Percentiles rank a stretch among this genome's conserved stretches.
phyloP scores from a whole-genome alignment of 1,140 invertebrate genomes.

The Bombus impatiens region DNA sequence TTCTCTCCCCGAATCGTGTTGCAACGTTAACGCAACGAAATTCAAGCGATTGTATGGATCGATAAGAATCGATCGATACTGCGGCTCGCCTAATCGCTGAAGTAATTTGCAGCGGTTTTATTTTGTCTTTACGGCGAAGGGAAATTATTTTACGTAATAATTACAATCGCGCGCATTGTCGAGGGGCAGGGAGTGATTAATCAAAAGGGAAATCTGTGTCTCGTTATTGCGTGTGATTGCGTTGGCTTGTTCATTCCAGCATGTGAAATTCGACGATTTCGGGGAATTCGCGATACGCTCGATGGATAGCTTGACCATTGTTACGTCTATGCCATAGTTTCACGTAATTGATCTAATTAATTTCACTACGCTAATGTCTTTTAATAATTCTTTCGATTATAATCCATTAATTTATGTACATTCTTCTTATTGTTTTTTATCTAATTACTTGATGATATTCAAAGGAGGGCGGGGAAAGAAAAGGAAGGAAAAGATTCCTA shows the following conservation, averaged over 20 bases:
- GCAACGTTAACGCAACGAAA: background rate
- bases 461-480: too few relatives aligned
- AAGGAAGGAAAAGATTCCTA: slow-evolving; percentile 3
- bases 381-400: background rate
- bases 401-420: background rate
- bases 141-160: slow-evolving; percentile 5
- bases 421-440: background rate
- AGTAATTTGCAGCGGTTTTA: background rate
- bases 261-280: background rate
- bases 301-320: too few relatives aligned
- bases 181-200: background rate
- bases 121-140: background rate
- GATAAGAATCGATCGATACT: slow-evolving; percentile 2
- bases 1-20: too few relatives aligned
- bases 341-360: background rate
- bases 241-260: background rate
- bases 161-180: background rate
- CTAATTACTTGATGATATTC: background rate
- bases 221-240: slow-evolving; percentile 9
- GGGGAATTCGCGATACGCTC: background rate
- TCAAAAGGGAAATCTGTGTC: slow-evolving; percentile 41
- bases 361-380: background rate
- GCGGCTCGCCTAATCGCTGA: background rate
- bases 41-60: background rate
- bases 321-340: background rate